These are phyloP conservation scores for Sebastolobus alascanus DNA, from an alignment of 2,797 vertebrate species.

Conservation along the genomic window DNA sequence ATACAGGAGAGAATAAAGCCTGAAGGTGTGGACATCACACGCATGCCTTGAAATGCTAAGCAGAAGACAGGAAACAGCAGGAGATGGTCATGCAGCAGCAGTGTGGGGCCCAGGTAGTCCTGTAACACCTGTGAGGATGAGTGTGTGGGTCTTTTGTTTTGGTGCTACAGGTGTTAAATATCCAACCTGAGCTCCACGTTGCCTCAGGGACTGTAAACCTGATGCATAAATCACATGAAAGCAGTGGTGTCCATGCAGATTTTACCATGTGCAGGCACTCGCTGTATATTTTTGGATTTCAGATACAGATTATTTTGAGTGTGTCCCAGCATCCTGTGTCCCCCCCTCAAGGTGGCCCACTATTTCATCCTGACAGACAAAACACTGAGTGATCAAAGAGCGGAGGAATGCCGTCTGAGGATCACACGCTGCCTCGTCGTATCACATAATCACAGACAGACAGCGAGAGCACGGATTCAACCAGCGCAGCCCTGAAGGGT, in stretches of 20 bases:
- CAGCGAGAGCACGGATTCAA: conserved; percentile 36
- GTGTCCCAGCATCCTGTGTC: not conserved
- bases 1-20: conserved; percentile 14
- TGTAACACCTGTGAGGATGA: conserved; percentile 13
- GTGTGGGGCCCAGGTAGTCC: not conserved
- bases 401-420: conserved; percentile 46
- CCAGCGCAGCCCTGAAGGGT: conserved; percentile 4
- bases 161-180: conserved; percentile 52
- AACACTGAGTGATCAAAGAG: conserved; percentile 69
- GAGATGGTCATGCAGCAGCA: not conserved
- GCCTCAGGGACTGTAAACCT: conserved; percentile 40
- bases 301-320: conserved; percentile 12
- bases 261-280: not conserved
- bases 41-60: not conserved
- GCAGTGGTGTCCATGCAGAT: not conserved
- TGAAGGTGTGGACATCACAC: conserved; percentile 19
- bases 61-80: conserved; percentile 14
- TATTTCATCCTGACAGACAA: conserved; percentile 70
- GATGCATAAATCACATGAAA: conserved; percentile 30
- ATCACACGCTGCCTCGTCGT: conserved; percentile 44
- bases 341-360: conserved; percentile 32
- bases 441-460: conserved; percentile 68
- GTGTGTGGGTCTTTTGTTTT: conserved; percentile 33
- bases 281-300: conserved; percentile 4
- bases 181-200: conserved; percentile 24